Base-by-base conservation (phyloP, 2,797 vertebrate species). In the Geotrypetes seraphini region DNA sequence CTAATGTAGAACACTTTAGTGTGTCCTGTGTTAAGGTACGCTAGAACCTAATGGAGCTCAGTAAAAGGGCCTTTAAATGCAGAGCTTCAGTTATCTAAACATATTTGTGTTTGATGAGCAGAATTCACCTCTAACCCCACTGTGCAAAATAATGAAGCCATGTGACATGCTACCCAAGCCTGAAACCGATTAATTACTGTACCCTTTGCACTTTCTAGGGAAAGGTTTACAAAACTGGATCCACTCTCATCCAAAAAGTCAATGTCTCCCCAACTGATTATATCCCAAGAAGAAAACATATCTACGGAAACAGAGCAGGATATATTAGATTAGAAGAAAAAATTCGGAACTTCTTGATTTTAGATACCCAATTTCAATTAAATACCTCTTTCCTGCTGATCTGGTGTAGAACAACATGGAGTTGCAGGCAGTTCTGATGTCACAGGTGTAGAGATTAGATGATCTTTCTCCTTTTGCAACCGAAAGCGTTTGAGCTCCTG, bases 401-500 rank as follows among this genome's bases (percentile, higher is more conserved):
- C 66, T 0, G 68, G 59, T 7, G 53, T 19, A 0, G 66, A 69
- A 33, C 60, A 68, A 65, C 69, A 76, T 20, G 59, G 63, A n/a
- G 36, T 71, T 4, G 31, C 66, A 11, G 28, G 56, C 18, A 88
- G 80, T 57, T 91, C 84, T 2, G 70, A 58, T 19, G 55, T 36
- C 41, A 67, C 78, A 44, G 75, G 38, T 0, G 79, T 69, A 2
- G 75, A 73, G 18, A 73, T 66, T 12, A 86, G 84, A 36, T 92
- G 74, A 56, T 90, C 87, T 60, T 89, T 91, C 1, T 88, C 89
- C 3, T 91, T 84, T 47, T 95, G 93, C 50, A 90, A 75, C 9
- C 87, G 88, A 60, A 98, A 97, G 49, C 90, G 90, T 38, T 89
- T 83, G 75, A 99, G 71, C 52, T 99, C 96, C 38, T 87, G 85